phyloP scores from a whole-genome alignment of 2,888 invertebrate genomes.

The Ectemnius lituratus region DNA sequence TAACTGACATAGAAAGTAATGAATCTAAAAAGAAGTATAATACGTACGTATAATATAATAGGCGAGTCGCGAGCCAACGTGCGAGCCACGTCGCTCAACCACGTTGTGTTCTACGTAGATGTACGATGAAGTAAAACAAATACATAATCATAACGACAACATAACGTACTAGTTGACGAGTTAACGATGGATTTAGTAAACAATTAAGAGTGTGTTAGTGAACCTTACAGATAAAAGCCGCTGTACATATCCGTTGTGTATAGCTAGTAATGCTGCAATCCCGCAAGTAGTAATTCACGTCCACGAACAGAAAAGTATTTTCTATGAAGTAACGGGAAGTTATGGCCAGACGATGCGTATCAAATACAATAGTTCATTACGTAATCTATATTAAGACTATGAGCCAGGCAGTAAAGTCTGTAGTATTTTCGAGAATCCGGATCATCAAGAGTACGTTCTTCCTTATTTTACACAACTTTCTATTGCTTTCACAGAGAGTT shows the following conservation, averaged over 20 bases:
- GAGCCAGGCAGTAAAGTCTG: neutral
- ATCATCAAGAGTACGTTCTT: neutral
- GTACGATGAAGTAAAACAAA: slow-evolving; percentile 65
- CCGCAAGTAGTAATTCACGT: slow-evolving; percentile 52
- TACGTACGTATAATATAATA: slow-evolving; percentile 47
- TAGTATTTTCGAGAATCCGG: neutral
- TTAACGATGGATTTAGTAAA: slow-evolving; percentile 49
- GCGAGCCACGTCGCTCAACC: slow-evolving; percentile 73
- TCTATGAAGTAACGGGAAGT: slow-evolving; percentile 37
- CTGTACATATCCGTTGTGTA: slow-evolving; percentile 63
- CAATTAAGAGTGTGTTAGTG: slow-evolving; percentile 49
- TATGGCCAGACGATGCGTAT: slow-evolving; percentile 20
- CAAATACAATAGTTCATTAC: neutral
- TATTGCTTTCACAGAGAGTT: neutral
- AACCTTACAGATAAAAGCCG: slow-evolving; percentile 41
- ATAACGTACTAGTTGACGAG: slow-evolving; percentile 58
- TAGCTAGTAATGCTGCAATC: slow-evolving; percentile 46
- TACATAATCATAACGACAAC: slow-evolving; percentile 64
- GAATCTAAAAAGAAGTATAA: slow-evolving; percentile 47
- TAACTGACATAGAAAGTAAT: slow-evolving; percentile 73
- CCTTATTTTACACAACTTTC: slow-evolving; percentile 1
- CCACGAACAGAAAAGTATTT: slow-evolving; percentile 38
- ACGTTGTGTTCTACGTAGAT: slow-evolving; percentile 74
- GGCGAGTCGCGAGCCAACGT: slow-evolving; percentile 69
- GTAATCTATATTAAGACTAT: neutral